Conservation (phyloP, 2,888 invertebrate genomes). For the Lasioglossum oenotherae region DNA sequence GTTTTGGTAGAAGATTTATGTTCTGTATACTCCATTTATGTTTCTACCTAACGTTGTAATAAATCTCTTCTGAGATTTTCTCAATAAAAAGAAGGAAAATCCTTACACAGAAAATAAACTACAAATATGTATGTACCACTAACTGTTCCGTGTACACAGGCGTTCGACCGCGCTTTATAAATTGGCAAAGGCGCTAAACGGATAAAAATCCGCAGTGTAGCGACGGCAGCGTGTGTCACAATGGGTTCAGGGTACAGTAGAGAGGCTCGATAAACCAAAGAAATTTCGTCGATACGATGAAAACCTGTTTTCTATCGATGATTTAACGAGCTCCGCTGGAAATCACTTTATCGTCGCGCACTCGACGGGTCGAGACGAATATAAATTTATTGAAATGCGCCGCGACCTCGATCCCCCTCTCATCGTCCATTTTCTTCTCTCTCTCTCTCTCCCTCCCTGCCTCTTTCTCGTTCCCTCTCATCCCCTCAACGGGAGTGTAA, state of each 20-base stretch:
- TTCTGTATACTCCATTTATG: too few relatives aligned
- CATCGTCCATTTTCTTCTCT: neutral
- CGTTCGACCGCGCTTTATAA: neutral
- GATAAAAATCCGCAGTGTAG: neutral
- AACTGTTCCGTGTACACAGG: neutral
- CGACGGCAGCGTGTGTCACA: neutral
- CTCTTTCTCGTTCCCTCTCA: neutral
- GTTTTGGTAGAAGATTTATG: too few relatives aligned
- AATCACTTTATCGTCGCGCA: conserved; percentile 25
- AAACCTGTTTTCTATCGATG: conserved; percentile 17
- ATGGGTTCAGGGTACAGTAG: neutral
- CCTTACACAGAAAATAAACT: neutral
- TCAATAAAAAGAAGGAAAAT: too few relatives aligned
- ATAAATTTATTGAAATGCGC: conserved; percentile 45
- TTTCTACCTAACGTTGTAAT: too few relatives aligned
- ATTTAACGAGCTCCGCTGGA: conserved; percentile 10
- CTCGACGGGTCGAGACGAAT: conserved; percentile 43
- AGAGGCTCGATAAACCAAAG: neutral
- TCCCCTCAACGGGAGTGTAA: neutral
- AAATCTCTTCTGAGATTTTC: too few relatives aligned
- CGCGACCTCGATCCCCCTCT: conserved; percentile 42
- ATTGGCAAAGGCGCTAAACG: neutral
- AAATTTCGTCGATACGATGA: conserved; percentile 1
- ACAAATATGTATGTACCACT: neutral
- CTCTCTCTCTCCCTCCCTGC: neutral